Evolutionary conservation across 2,113 vertebrate species (phyloP), one percentile per base, ranked within the genome.

Genomic region (Mormoops blainvillei): DNA sequence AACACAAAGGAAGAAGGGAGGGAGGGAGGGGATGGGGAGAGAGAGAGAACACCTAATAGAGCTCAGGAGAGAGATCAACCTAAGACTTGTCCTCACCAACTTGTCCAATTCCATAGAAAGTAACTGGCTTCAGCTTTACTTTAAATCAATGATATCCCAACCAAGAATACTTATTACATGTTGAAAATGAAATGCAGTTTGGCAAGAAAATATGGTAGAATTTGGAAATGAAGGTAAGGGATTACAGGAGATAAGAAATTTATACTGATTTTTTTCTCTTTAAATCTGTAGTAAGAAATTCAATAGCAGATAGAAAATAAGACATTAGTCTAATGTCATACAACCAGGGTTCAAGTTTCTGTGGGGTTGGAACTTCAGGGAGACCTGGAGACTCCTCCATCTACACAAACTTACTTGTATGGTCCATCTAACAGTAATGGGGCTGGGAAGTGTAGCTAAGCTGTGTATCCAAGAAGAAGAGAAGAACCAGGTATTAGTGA

Each of bases 151-250:
- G 2, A 15, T 81, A 28, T n/a, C 26, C 24, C 43, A 94, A 38
- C 36, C 73, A 89, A 28, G 48, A 45, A 78, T 78, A 38, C 33
- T 83, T 58, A 22, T 63, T 61, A 73, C 24, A n/a, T 80, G 70
- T 31, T 74, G 26, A 83, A 96, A 96, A 95, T 16, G 6, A 92
- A 94, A 92, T 71, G 28, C 31, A 61, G 11, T 61, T 93, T 78
- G 5, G n/a, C 24, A 85, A 85, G 20, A 78, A 80, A 92, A 89
- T 76, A 80, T 80, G 24, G 28, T n/a, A 86, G 13, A 94, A 61
- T 83, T 52, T 73, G 18, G 38, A 56, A 73, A 92, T 87, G 8
- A 31, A 31, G 7, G 14, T 77, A 54, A 20, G 45, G 11, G 22
- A 45, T 38, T 78, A 26, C 12, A 91, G 43, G 24, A 82, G 33